Evolutionary conservation across 2,888 invertebrate genomes (phyloP), one percentile per base, ranked within the genome.

Genomic region (Morpho achilles): DNA sequence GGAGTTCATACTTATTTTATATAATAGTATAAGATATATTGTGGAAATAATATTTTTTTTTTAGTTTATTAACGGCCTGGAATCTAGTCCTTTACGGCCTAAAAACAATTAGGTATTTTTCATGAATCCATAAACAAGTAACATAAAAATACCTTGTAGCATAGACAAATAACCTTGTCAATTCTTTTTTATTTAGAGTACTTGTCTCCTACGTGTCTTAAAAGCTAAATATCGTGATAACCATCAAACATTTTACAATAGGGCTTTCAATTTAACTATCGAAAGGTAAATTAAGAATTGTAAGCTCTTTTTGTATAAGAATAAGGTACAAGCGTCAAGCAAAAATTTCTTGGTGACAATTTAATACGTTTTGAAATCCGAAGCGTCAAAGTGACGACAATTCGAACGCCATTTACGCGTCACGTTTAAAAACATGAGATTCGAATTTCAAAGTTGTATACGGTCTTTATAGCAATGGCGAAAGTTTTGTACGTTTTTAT

Each of bases 341-440:
- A 44, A n/a, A 40, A 44, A 47, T 16, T 23, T 47, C 10, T 62
- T 62, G 63, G 65, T 59, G 56, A 69, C 67, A 59, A 10, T 50
- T 54, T 64, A 70, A 55, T 69, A 66, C 73, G 69, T 74, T 77
- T 76, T 73, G 76, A 70, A 82, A 79, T 70, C 65, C 63, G 77
- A 80, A 74, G 81, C 78, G 81, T 71, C 75, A 79, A 84, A 75
- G 73, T 75, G 77, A 69, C 70, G 78, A 84, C 83, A 80, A 87
- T 83, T 77, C 74, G 72, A 77, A 73, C 72, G 69, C 74, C 74
- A 77, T 82, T 84, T 76, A 74, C 66, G 76, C 69, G 71, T 74
- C 67, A 71, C 76, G 70, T 83, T 87, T 77, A 82, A 84, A 87
- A 88, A 87, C 87, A 86, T 83, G 79, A 77, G 86, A 79, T 79